Evolutionary conservation across 2,113 vertebrate species (phyloP), one percentile per base, ranked within the genome.

Genomic region (Zapornia atra): DNA sequence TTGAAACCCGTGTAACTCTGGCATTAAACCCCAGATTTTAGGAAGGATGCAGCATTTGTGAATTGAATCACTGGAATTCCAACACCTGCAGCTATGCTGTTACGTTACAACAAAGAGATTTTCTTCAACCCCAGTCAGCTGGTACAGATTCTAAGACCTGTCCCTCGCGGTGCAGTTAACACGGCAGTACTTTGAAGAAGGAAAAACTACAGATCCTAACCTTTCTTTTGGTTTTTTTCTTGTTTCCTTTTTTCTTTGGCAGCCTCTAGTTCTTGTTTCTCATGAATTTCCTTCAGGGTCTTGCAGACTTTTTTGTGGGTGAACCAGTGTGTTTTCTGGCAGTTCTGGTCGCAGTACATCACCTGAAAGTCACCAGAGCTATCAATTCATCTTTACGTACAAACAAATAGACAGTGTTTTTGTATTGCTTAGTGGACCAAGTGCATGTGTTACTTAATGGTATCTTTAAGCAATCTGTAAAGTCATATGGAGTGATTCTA

Each of bases 271-370:
- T 99, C 98, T 36, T 99, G 99, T 83, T 98, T 98, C 92, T 99
- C 98, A 48, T 99, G 98, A 81, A 98, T 96, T 79, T 99, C 98
- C 94, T 99, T 99, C 54, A 99, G 97, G 36, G 70, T 98, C 98
- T 99, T 99, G 94, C 99, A 99, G 59, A 99, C 96, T 90, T 99
- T 99, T 96, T 99, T 99, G 97, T 99, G 99, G 34, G 99, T 98
- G 96, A 99, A 99, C 99, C 99, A 99, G 96, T 99, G 99, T 85
- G 98, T 97, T 95, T 99, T 99, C 96, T 99, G 99, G 88, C 99
- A 99, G 70, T 97, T 96, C 64, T 99, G 99, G 86, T 97, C 97
- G 28, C 99, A 99, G 91, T 99, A 99, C 79, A 99, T 98, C 91
- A 99, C 99, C 99, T 99, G 92, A 66, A 94, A 96, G 28, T 91